These are phyloP conservation scores for Tuberolachnus salignus DNA, from an alignment of 2,888 invertebrate genomes.

Conservation along the genomic window DNA sequence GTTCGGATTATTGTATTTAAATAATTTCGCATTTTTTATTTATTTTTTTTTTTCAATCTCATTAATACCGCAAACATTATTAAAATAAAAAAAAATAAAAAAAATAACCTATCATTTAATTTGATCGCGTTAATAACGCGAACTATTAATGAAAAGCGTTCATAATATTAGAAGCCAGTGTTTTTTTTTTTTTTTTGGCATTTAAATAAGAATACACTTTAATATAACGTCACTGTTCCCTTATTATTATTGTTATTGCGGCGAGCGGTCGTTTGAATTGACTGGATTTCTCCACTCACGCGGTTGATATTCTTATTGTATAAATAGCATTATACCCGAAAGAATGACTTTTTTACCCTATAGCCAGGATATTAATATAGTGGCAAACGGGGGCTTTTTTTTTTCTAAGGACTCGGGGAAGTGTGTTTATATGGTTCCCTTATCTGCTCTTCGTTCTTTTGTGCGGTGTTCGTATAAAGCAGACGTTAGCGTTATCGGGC, in stretches of 20 bases:
- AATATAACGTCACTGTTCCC: not conserved
- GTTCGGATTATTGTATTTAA: too few species aligned
- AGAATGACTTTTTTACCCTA: conserved; percentile 1
- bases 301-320: not conserved
- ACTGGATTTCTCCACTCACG: not conserved
- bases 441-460: conserved; percentile 49
- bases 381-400: conserved; percentile 11
- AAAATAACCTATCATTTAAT: too few species aligned
- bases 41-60: too few species aligned
- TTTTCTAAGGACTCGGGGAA: conserved; percentile 32
- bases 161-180: too few species aligned
- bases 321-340: conserved; percentile 10
- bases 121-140: too few species aligned
- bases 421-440: conserved; percentile 42
- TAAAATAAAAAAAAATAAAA: too few species aligned
- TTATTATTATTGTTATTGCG: not conserved
- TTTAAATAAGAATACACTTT: too few species aligned
- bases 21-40: too few species aligned
- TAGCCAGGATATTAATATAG: conserved; percentile 50
- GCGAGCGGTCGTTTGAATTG: not conserved
- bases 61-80: too few species aligned
- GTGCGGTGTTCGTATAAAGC: conserved; percentile 45
- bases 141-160: too few species aligned
- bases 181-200: too few species aligned
- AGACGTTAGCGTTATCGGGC: conserved; percentile 53